Percentiles rank a stretch among this genome's conserved stretches.
Evolutionary conservation across 2,113 vertebrate genomes (phyloP).

Genomic region (Serinus canaria): DNA sequence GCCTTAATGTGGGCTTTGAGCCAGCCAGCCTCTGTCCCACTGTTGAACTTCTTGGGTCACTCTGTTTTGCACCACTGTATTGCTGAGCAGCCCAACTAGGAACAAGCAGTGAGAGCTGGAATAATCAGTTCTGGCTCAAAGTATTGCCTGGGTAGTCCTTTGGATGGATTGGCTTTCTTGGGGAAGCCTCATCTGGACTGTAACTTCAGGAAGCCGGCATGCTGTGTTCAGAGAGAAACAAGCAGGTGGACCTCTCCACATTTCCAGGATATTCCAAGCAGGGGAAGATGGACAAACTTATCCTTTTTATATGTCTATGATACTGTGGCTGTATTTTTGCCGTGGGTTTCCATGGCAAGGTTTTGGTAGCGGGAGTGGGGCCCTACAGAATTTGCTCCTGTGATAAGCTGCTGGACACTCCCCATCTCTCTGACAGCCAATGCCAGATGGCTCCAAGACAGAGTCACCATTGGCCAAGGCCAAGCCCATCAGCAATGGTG

Average conservation of each 20-base stretch:
- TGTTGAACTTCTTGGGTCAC: background rate
- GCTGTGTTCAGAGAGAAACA: background rate
- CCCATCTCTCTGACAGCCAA: background rate
- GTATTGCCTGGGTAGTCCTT: background rate
- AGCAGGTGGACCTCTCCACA: background rate
- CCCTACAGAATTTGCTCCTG: background rate
- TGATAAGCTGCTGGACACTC: background rate
- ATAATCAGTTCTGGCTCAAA: background rate
- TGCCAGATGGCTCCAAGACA: background rate
- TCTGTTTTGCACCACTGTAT: accelerated
- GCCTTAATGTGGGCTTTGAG: background rate
- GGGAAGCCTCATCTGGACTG: background rate
- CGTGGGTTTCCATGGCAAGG: background rate
- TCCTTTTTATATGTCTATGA: background rate
- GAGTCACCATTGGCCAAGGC: background rate
- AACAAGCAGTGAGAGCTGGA: background rate
- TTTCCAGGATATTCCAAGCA: background rate
- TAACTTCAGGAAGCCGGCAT: background rate
- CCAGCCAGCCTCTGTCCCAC: background rate
- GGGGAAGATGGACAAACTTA: background rate
- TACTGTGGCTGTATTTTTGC: background rate
- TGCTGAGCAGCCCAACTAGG: background rate
- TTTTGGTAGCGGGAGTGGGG: background rate
- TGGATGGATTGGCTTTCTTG: background rate
- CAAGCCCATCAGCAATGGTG: background rate